Base-by-base conservation (phyloP, 1,140 invertebrate genomes). In the Caenorhabditis briggsae region DNA sequence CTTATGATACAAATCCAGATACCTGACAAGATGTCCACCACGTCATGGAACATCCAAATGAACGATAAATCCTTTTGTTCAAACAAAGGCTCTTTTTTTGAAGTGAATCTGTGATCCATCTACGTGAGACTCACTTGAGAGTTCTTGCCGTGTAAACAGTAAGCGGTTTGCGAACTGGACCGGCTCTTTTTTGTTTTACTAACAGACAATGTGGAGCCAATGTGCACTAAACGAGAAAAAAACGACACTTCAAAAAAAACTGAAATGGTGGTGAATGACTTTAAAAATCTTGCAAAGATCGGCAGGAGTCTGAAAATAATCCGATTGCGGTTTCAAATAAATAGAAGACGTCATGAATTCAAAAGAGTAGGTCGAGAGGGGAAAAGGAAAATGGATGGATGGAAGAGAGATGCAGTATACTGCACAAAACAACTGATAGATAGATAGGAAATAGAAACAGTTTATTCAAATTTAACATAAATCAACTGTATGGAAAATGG, bases 131-230 rank as follows among this genome's bases (percentile, higher is more conserved):
- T 48, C 70, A 50, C 43, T 48, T 50, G 70, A 50, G 46, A 50
- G 70, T 70, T 48, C 64, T 48, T 48, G n/a, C 20, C 46, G 70
- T 78, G 70, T 78, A 48, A 78, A 78, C 70, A 78, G 43, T 46
- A 48, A 78, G 70, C 46, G 70, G 70, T 78, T 78, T 78, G 46
- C 70, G 46, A 78, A 78, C 70, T 78, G 70, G 70, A 78, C 70
- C 46, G 20, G 70, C 70, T 78, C 46, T 78, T 78, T 78, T 78
- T 78, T 50, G 70, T 78, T 78, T 78, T 78, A 78, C 46, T 50
- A 78, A 50, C 70, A 78, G 70, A 78, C 70, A 78, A 25, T n/a
- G 46, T 78, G 70, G 70, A 78, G 70, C 46, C 70, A 70, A 43
- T 46, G 43, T 50, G 70, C 70, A 70, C 59, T 61, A 58, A 58